phyloP scores from a whole-genome alignment of 2,797 vertebrate genomes.

The Chrosomus eos region DNA sequence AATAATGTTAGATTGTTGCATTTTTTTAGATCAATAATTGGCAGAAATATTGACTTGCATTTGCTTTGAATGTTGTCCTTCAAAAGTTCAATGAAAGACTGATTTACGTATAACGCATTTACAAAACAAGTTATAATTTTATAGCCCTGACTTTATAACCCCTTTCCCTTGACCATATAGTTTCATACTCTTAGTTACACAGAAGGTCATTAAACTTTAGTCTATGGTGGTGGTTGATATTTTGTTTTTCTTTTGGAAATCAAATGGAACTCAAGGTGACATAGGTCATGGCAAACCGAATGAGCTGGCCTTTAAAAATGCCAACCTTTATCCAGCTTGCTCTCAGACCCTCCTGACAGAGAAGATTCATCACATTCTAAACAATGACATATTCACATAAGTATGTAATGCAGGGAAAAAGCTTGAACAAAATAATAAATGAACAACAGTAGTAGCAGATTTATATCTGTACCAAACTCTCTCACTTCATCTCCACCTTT shows the following conservation, averaged over 20 bases:
- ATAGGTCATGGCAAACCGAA: slow-evolving; percentile 53
- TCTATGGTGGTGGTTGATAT: not conserved
- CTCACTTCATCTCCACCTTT: not conserved
- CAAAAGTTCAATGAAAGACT: not conserved
- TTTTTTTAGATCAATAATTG: not conserved
- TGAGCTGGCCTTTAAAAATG: slow-evolving; percentile 72
- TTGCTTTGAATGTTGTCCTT: not conserved
- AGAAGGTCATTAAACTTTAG: not conserved
- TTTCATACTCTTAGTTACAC: slow-evolving; percentile 11
- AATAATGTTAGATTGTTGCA: too few species aligned
- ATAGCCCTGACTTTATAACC: not conserved
- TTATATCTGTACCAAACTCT: not conserved
- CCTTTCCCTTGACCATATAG: not conserved
- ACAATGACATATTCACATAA: slow-evolving; percentile 14
- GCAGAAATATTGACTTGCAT: not conserved
- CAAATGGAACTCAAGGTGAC: slow-evolving; percentile 50
- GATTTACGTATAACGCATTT: not conserved
- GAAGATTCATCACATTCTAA: slow-evolving; percentile 8
- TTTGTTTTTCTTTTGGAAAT: not conserved
- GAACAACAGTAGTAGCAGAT: not conserved
- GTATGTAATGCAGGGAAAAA: not conserved
- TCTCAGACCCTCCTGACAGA: slow-evolving; percentile 53
- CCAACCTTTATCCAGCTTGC: slow-evolving; percentile 62
- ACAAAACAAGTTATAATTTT: not conserved
- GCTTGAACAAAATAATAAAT: not conserved